Evolutionary conservation across 2,797 vertebrate species (phyloP).

Genomic region (Rhinichthys osculus): DNA sequence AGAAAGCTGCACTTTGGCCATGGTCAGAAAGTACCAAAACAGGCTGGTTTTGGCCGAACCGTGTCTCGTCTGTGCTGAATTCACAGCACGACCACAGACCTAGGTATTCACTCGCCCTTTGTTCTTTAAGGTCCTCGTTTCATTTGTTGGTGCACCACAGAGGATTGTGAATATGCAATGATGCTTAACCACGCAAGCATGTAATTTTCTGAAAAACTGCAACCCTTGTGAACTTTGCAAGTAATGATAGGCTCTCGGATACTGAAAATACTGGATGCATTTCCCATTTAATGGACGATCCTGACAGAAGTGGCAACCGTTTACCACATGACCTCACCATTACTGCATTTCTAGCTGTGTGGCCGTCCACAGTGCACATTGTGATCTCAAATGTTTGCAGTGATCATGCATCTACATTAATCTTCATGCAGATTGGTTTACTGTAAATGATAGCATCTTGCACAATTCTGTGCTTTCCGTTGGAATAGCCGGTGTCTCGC

Average conservation of each 20-base stretch:
- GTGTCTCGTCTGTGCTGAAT: conserved; percentile 31
- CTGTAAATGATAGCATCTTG: background rate
- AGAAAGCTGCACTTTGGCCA: background rate
- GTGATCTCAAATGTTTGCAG: background rate
- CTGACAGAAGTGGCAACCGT: conserved; percentile 29
- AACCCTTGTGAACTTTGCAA: conserved; percentile 41
- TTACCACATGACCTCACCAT: conserved; percentile 40
- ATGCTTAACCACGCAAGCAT: conserved; percentile 51
- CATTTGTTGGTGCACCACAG: conserved; percentile 51
- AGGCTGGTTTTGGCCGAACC: conserved; percentile 11
- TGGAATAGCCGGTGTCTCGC: background rate
- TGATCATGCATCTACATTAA: background rate
- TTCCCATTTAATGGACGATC: conserved; percentile 43
- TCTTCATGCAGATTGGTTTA: background rate
- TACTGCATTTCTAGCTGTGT: conserved; percentile 48
- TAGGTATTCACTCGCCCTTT: conserved; percentile 28
- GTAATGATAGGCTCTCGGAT: conserved; percentile 63
- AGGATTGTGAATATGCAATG: conserved; percentile 29
- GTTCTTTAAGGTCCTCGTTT: conserved; percentile 41
- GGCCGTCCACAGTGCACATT: background rate
- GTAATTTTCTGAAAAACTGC: conserved; percentile 58
- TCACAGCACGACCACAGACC: conserved; percentile 25
- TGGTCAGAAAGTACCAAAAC: conserved; percentile 43
- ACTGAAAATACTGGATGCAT: conserved; percentile 43
- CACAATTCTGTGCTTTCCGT: background rate